Evolutionary conservation across 2,888 invertebrate species (phyloP), one percentile per base, ranked within the genome.

Genomic region (Chalcis sispes): DNA sequence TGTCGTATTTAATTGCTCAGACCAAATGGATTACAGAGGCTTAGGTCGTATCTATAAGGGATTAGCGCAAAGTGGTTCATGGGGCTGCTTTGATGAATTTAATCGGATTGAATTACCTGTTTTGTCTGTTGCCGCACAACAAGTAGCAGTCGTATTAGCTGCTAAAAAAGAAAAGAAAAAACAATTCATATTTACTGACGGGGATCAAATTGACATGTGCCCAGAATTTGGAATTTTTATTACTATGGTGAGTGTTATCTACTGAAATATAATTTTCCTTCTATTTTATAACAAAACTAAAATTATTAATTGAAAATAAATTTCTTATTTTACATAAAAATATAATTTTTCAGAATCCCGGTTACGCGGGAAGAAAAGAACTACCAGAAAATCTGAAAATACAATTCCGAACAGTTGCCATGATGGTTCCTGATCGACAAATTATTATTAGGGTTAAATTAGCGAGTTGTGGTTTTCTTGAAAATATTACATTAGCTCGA

Each of bases 81-180:
- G 98, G 98, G 98, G 98, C 1, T 98, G 98, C 85, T 98, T 98
- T 88, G 98, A 98, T 88, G 98, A 98, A 90, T 98, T 98, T 90
- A 98, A 98, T 89, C 92, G 96, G 36, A 98, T 98, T 77, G 98
- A 98, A 88, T 90, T 98, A 72, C 98, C 98, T 0, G 98, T 98
- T 0, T 87, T 96, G 20, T 96, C 96, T 0, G 98, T 98, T 2
- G 98, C 98, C 1, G 98, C 98, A 0, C 98, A 98, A 89, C 98
- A 98, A 90, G 96, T 98, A 23, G 97, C 98, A 18, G 96, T 96
- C 0, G 96, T 98, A 13, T 91, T 98, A 13, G 93, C 95, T 0
- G 96, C 97, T 59, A 98, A 97, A 89, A 97, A 97, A 85, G 98
- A 98, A 86, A 95, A 97, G 86, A 95, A 95, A 87, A 97, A 96